Base-by-base conservation (phyloP, 2,888 invertebrate genomes). In the Herminia tarsipennalis region DNA sequence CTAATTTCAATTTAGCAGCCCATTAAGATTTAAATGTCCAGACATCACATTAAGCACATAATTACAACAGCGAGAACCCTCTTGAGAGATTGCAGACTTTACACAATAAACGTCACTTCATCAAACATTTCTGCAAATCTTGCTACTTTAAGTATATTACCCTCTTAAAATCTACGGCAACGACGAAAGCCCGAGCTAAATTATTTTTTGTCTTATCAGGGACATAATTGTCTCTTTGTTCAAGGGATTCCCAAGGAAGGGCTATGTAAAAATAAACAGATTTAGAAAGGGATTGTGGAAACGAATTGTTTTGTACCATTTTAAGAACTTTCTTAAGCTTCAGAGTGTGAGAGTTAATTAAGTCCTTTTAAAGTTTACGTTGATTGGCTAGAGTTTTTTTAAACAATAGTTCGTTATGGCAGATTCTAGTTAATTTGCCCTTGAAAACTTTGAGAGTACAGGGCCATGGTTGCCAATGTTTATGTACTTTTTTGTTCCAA, bases 201-300 rank as follows among this genome's bases (percentile, higher is more conserved):
- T 63, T 54, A 63, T 61, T 58, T 61, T 62, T 63, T 46, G 14
- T 25, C 51, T 61, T 63, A 62, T 62, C 55, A 35, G 5, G 12
- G 10, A 9, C 13, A 55, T 58, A 55, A 63, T 58, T 55, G 55
- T 55, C 48, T 30, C 36, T 55, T 63, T 62, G 61, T 54, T 30
- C 43, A 34, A 33, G 28, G 20, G 9, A 30, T 46, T 57, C 14
- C 22, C 5, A 10, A 29, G 40, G 32, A 48, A 51, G 42, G 34
- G 37, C 42, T 58, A 25, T 28, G 40, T 27, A 24, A 30, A 43
- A 52, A 47, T 62, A 54, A 61, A 61, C 61, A 63, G 48, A 58
- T 62, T 63, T 46, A 29, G 24, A 1, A 10, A 20, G 44, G 56
- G 56, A 59, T 63, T 49, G 35, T 20, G 39, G 29, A 45, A 56